Conservation (phyloP, 2,888 invertebrate genomes). For the Cataglyphis cursor region DNA sequence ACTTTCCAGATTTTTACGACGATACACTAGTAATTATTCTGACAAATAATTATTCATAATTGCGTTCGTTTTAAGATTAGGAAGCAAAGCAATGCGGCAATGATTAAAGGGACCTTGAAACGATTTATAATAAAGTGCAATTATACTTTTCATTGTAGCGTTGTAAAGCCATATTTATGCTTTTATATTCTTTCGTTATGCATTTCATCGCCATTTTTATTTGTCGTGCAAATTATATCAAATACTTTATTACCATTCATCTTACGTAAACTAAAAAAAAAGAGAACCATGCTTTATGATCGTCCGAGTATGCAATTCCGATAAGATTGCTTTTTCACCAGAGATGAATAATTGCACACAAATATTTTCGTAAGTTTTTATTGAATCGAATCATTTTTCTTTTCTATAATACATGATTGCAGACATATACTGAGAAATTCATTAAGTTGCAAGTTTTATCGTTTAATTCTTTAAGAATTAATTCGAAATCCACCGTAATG, state of each 20-base stretch:
- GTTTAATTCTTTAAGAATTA: slow-evolving; percentile 82
- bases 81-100: slow-evolving; percentile 51
- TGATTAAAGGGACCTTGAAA: slow-evolving; percentile 65
- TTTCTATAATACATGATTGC: slow-evolving; percentile 85
- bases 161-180: slow-evolving; percentile 17
- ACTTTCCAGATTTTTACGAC: slow-evolving; percentile 67
- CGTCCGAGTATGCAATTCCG: neutral
- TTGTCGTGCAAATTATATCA: neutral
- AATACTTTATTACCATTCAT: neutral
- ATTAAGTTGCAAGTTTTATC: slow-evolving; percentile 82
- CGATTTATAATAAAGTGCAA: slow-evolving; percentile 62
- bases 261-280: neutral
- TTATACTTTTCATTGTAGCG: slow-evolving; percentile 56
- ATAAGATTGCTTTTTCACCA: neutral
- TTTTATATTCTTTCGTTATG: neutral
- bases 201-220: neutral
- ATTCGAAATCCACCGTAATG: slow-evolving; percentile 82
- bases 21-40: slow-evolving; percentile 55
- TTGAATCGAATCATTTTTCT: slow-evolving; percentile 83
- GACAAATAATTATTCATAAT: slow-evolving; percentile 65
- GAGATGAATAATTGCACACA: slow-evolving; percentile 56
- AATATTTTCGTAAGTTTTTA: slow-evolving; percentile 81
- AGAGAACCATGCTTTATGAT: neutral
- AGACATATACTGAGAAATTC: slow-evolving; percentile 85
- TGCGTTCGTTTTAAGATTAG: slow-evolving; percentile 67